phyloP scores from a whole-genome alignment of 2,113 vertebrate species.

The Nycticebus coucang region DNA sequence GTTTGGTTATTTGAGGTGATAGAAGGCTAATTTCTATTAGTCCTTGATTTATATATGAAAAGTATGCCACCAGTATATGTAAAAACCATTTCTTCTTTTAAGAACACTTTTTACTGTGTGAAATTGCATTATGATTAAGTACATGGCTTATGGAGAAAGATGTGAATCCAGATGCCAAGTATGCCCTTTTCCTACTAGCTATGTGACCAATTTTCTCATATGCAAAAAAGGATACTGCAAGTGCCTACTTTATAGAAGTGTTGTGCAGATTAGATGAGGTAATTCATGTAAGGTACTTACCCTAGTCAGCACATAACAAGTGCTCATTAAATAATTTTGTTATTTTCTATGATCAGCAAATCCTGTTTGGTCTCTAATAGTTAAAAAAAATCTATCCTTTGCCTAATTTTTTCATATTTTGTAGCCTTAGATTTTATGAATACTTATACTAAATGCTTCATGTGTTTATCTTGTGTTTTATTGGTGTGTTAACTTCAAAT shows the following conservation, averaged over 20 bases:
- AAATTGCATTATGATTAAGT: background rate
- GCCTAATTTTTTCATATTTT: background rate
- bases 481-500: background rate
- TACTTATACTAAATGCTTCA: constrained; percentile 5
- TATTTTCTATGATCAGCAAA: background rate
- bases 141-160: background rate
- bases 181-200: background rate
- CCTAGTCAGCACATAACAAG: background rate
- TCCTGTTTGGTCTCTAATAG: background rate
- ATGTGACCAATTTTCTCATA: background rate
- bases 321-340: background rate
- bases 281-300: background rate
- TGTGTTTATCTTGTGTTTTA: background rate
- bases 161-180: background rate
- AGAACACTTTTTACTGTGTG: background rate
- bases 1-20: constrained; percentile 27
- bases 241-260: background rate
- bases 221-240: background rate
- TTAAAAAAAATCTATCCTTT: background rate
- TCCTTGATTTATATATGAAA: background rate
- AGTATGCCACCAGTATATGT: background rate
- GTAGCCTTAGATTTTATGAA: background rate
- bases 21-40: background rate
- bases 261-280: background rate
- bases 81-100: background rate